A percentile compares a stretch with the other conserved stretches of the same genome.
Conservation (phyloP, 2,113 vertebrate species). For the Rhagologus leucostigma region DNA sequence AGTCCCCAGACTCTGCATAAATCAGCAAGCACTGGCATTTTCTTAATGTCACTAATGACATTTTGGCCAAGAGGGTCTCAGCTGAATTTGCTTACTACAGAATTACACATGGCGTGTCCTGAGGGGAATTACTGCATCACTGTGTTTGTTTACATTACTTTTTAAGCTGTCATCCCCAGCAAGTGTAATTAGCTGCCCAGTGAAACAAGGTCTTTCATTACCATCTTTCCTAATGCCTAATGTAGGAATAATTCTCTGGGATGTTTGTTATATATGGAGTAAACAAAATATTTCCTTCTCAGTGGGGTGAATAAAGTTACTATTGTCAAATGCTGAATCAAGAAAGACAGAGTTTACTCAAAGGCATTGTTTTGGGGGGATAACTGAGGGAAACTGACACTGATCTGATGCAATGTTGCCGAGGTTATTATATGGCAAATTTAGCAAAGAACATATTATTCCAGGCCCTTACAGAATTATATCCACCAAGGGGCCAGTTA, state of each 20-base stretch:
- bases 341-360: not conserved
- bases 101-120: not conserved
- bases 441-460: not conserved
- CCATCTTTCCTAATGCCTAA: not conserved
- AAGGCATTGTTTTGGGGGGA: not conserved
- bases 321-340: not conserved
- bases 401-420: not conserved
- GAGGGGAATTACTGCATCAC: not conserved
- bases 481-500: not conserved
- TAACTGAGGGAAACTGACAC: not conserved
- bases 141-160: constrained; percentile 18
- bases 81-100: not conserved
- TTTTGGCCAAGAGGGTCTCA: not conserved
- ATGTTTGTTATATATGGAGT: not conserved
- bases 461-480: not conserved
- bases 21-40: constrained; percentile 30
- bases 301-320: not conserved
- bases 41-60: constrained; percentile 29
- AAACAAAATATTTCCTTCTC: not conserved
- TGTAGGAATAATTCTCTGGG: not conserved
- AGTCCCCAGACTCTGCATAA: not conserved
- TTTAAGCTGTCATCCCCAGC: not conserved
- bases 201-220: not conserved
- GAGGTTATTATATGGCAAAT: not conserved
- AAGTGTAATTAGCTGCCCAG: not conserved